Evolutionary conservation across 1,140 invertebrate genomes (phyloP), one percentile per base, ranked within the genome.

Genomic region (Bombus turneri): DNA sequence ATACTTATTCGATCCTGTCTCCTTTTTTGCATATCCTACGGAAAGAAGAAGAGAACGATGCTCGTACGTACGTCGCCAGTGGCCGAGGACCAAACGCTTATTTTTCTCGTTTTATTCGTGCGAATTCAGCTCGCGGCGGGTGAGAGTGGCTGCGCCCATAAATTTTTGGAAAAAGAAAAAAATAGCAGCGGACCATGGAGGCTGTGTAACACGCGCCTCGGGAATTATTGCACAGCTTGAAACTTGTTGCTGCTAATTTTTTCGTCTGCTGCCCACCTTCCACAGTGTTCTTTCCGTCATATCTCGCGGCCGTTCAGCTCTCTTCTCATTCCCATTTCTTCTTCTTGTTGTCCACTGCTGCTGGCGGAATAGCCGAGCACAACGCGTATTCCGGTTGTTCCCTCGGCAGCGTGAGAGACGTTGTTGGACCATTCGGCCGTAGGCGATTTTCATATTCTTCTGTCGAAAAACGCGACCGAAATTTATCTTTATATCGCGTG

Each of bases 201-300:
- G 18, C 76, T 59, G 90, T 85, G 87, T 91, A 91, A 92, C 91
- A 91, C 91, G 90, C 91, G 91, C 91, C 90, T 73, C 80, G 75
- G 89, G 91, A 92, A 85, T 92, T 91, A 89, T 91, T 92, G 88
- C 88, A 80, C 88, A 76, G 82, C 85, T 85, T 86, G 88, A 90
- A 85, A 89, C 88, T 43, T 62, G 87, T 68, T 84, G 87, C 79
- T 82, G 81, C 74, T 87, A 81, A 87, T 90, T 87, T 87, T 87
- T 85, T 80, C 28, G 47, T n/a, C 28, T n/a, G 59, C 59, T 62
- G 59, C 28, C 28, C 28, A n/a, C 59, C 59, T 28, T 28, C n/a
- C 53, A 47, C 22, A 13, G 18, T 34, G 47, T 47, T 43, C 72
- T 31, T 47, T 74, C 72, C 41, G 28, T 74, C 72, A n/a, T 47